Conservation (phyloP, 1,140 invertebrate genomes). For the Archivesica marissinica region DNA sequence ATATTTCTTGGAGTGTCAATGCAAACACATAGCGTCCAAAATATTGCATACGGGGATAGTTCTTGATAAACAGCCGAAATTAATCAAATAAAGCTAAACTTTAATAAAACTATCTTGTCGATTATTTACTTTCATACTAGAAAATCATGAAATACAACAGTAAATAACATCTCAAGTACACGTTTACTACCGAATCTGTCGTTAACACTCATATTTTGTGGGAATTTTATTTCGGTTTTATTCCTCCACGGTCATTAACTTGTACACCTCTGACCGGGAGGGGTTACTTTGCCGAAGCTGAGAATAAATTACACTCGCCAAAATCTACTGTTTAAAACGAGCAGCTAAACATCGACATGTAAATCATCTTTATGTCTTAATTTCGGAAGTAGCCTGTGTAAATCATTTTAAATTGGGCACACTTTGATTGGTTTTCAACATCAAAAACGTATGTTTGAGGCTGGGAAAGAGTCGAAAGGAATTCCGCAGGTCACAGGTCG, state of each 20-base stretch:
- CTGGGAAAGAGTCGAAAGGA: background rate
- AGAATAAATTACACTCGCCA: slow-evolving; percentile 20
- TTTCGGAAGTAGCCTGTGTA: slow-evolving; percentile 29
- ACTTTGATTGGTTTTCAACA: slow-evolving; percentile 19
- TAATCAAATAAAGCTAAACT: no score
- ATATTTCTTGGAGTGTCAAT: no score
- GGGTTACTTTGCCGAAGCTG: background rate
- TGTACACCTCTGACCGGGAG: background rate
- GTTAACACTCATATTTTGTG: slow-evolving; percentile 32
- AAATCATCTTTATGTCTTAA: slow-evolving; percentile 38
- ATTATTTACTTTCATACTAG: background rate
- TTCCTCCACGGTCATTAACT: slow-evolving; percentile 37
- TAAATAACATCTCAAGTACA: slow-evolving; percentile 47
- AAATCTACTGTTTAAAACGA: background rate
- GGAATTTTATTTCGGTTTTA: slow-evolving; percentile 58
- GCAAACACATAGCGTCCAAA: no score
- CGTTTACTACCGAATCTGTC: slow-evolving; percentile 3
- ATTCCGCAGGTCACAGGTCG: slow-evolving; percentile 1
- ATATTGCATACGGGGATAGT: no score
- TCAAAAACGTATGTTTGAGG: slow-evolving; percentile 20
- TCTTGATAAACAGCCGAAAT: no score
- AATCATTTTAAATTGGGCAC: slow-evolving; percentile 48
- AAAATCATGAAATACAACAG: slow-evolving; percentile 5
- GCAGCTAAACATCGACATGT: slow-evolving; percentile 17
- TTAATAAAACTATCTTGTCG: no score